These are phyloP conservation scores for Halcyon malimbica DNA, from an alignment of 2,113 vertebrate species.

Conservation along the genomic window DNA sequence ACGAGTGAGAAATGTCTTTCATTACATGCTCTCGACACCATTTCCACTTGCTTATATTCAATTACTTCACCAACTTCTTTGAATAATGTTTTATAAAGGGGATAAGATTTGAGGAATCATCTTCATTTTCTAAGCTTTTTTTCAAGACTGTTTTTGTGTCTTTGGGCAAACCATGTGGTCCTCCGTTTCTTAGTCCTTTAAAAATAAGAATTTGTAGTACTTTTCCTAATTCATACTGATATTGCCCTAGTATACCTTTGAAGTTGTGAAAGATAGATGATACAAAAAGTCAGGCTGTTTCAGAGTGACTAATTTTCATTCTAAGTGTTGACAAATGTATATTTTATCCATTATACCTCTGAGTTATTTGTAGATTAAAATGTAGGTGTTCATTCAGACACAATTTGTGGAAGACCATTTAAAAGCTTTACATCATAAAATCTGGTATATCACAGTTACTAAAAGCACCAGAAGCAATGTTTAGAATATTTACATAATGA, in stretches of 20 bases:
- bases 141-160: background rate
- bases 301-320: background rate
- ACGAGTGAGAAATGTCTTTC: background rate
- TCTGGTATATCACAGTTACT: background rate
- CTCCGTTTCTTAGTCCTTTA: background rate
- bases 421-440: background rate
- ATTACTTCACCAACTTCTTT: background rate
- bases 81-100: background rate
- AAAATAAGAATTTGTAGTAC: background rate
- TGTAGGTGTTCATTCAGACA: background rate
- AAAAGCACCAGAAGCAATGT: constrained; percentile 44
- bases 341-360: background rate
- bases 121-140: background rate
- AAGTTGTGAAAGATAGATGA: background rate
- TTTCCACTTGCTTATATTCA: background rate
- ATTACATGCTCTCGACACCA: background rate
- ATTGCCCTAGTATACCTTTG: background rate
- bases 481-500: background rate
- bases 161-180: background rate
- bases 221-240: background rate
- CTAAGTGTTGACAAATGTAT: background rate
- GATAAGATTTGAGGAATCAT: background rate
- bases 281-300: background rate
- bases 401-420: background rate
- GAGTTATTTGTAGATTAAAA: constrained; percentile 13